A percentile compares a stretch with the other conserved stretches of the same genome.
Conservation (phyloP, 2,888 invertebrate genomes). For the Anthoptus insignis region DNA sequence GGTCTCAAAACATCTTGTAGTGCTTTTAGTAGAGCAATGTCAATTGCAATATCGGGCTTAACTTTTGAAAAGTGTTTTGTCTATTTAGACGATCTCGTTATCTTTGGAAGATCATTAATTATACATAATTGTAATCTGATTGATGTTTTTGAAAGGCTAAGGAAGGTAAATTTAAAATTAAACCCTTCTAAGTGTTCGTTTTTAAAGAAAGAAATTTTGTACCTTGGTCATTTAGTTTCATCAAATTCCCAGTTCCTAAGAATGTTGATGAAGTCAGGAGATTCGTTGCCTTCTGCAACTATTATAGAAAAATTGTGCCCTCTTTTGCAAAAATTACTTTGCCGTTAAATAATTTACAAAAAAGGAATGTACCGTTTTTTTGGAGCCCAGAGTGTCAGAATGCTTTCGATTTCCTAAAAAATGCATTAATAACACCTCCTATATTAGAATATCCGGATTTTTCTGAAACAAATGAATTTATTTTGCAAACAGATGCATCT, state of each 20-base stretch:
- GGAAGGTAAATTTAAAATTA: conserved; percentile 35
- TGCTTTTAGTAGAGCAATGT: conserved; percentile 20
- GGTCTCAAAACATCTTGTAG: conserved; percentile 26
- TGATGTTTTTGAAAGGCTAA: conserved; percentile 37
- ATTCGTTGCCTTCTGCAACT: conserved; percentile 26
- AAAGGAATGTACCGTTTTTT: conserved; percentile 41
- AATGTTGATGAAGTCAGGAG: conserved; percentile 40
- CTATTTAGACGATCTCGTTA: conserved; percentile 36
- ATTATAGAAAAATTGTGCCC: not conserved
- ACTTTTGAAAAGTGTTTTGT: conserved; percentile 23
- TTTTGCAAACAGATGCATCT: conserved; percentile 46
- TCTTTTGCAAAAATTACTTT: conserved; percentile 38
- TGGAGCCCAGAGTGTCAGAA: conserved; percentile 43
- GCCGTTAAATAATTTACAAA: conserved; percentile 44
- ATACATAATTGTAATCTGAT: conserved; percentile 40
- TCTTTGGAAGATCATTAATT: conserved; percentile 28
- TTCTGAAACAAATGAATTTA: conserved; percentile 40
- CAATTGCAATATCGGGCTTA: conserved; percentile 23
- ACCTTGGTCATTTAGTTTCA: conserved; percentile 39
- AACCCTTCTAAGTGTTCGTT: conserved; percentile 41
- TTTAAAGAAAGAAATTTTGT: conserved; percentile 37
- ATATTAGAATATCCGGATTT: conserved; percentile 47
- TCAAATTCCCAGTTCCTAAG: conserved; percentile 41
- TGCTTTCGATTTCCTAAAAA: conserved; percentile 42
- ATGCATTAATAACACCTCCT: conserved; percentile 37